phyloP scores from a whole-genome alignment of 2,113 vertebrate species.

The Nycticryphes semicollaris region DNA sequence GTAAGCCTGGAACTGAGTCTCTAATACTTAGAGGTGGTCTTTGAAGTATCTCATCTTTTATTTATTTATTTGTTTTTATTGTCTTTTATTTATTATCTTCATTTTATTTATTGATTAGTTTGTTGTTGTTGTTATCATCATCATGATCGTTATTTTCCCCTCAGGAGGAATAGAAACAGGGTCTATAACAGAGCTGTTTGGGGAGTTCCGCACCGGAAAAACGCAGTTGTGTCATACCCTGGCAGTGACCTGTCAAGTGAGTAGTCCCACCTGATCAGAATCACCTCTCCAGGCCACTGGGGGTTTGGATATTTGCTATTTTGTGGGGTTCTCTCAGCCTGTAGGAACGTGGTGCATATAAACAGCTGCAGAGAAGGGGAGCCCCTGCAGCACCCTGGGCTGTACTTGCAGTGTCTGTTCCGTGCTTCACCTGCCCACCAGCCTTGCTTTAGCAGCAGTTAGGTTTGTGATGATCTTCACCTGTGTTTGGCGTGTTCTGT shows the following conservation, averaged over 20 bases:
- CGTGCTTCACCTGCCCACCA: rapidly evolving
- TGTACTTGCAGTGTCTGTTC: neutral
- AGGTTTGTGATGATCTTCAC: neutral
- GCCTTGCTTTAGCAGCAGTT: neutral
- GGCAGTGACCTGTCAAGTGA: conserved; percentile 95
- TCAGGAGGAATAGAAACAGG: conserved; percentile 96
- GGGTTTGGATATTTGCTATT: neutral
- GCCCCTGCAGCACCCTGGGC: neutral
- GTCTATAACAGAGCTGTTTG: conserved; percentile 98
- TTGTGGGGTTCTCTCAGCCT: neutral
- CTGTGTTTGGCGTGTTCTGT: neutral
- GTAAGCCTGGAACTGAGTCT: neutral
- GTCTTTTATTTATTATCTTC: no score
- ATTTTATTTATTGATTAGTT: no score
- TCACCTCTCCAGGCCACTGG: no score
- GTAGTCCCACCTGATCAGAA: neutral
- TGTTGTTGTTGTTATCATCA: no score
- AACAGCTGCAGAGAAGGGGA: neutral
- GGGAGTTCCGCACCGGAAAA: conserved; percentile 97
- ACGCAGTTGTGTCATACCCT: conserved; percentile 96
- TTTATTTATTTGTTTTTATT: no score
- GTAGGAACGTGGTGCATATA: rapidly evolving
- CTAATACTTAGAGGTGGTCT: neutral
- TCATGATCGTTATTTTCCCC: neutral
- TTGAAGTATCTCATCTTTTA: neutral